phyloP scores from a whole-genome alignment of 2,797 vertebrate genomes.

The Pseudochromis fuscus region DNA sequence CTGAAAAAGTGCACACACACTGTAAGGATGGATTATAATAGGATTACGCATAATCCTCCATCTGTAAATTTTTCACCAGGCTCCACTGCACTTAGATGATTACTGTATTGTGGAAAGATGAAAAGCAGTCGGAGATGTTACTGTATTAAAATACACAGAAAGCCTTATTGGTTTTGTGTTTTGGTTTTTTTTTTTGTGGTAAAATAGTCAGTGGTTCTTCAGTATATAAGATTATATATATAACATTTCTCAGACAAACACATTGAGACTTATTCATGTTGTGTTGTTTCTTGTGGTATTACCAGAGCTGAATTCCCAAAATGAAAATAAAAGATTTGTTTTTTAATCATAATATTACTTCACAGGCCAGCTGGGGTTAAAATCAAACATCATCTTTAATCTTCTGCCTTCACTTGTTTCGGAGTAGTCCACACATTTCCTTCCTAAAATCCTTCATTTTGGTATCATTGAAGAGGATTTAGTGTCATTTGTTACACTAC shows the following conservation, averaged over 20 bases:
- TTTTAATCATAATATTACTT: background rate
- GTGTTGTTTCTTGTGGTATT: too few species aligned
- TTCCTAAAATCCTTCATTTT: background rate
- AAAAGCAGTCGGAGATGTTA: background rate
- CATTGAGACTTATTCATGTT: background rate
- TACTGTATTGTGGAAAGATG: slow-evolving; percentile 21
- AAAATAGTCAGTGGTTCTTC: background rate
- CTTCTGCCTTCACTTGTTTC: background rate
- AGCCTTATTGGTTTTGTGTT: background rate
- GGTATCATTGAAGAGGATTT: background rate
- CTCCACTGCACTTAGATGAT: slow-evolving; percentile 31
- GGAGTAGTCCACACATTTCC: background rate
- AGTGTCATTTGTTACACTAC: background rate
- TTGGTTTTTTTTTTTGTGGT: background rate
- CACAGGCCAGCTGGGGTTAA: background rate
- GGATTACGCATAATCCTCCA: slow-evolving; percentile 63
- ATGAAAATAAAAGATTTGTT: background rate
- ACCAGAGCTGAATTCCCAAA: background rate
- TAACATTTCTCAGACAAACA: background rate
- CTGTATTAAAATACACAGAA: background rate
- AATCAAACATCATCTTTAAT: slow-evolving; percentile 10
- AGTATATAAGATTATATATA: background rate
- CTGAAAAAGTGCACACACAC: slow-evolving; percentile 39
- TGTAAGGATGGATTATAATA: slow-evolving; percentile 48
- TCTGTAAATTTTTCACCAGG: slow-evolving; percentile 29